These are phyloP conservation scores for Harmothoe impar DNA, from an alignment of 2,888 invertebrate species.

Conservation along the genomic window DNA sequence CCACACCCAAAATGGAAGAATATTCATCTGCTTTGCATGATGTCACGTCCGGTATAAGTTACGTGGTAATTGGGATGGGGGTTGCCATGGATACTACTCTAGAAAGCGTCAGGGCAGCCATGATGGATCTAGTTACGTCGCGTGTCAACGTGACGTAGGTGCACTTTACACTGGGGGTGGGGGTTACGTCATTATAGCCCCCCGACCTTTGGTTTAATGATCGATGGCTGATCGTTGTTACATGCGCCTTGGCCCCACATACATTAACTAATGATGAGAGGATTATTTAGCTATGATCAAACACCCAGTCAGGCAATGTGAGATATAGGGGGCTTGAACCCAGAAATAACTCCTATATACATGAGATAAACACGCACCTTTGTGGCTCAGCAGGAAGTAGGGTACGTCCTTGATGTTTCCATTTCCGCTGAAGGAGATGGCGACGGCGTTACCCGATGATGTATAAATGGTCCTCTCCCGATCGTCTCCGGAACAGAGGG, in stretches of 20 bases:
- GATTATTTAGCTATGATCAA: no score
- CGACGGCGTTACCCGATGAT: not conserved
- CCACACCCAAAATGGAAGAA: not conserved
- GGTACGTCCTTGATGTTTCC: conserved; percentile 39
- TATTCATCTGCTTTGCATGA: conserved; percentile 40
- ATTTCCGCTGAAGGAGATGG: conserved; percentile 39
- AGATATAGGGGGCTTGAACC: no score
- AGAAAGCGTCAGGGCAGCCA: no score
- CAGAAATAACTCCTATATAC: not conserved
- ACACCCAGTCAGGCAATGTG: no score
- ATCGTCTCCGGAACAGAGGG: conserved; percentile 38
- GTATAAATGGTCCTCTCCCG: conserved; percentile 35
- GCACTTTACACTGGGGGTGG: not conserved
- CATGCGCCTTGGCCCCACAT: not conserved
- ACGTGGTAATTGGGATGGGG: not conserved
- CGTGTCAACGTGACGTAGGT: not conserved
- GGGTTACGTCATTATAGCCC: not conserved
- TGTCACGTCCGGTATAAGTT: conserved; percentile 7
- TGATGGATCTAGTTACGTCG: conserved; percentile 11
- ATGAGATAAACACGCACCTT: conserved; percentile 40
- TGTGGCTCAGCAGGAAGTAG: conserved; percentile 55
- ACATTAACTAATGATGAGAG: no score
- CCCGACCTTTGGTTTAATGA: conserved; percentile 22
- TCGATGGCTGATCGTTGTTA: not conserved
- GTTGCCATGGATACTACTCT: conserved; percentile 20